Evolutionary conservation across 2,113 vertebrate genomes (phyloP).

Genomic region (Scartelaos histophorus): DNA sequence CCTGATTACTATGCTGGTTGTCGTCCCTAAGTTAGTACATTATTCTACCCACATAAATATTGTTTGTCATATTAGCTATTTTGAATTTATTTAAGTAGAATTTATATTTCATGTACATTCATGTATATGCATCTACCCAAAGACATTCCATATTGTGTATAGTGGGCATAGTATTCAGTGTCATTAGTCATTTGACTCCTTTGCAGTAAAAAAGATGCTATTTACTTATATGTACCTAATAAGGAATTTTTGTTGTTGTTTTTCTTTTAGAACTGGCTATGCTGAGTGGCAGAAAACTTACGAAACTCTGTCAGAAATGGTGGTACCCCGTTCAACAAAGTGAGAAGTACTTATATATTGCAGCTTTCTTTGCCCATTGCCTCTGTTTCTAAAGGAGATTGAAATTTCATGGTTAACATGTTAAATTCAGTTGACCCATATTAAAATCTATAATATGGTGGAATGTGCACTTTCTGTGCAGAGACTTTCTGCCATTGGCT

Average conservation of each 20-base stretch:
- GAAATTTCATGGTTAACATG: conserved; percentile 22
- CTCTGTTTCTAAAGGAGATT: conserved; percentile 1
- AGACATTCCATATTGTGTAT: background rate
- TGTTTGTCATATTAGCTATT: background rate
- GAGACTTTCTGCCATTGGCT: too few species aligned
- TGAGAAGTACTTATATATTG: conserved; percentile 69
- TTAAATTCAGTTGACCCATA: background rate
- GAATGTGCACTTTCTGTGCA: too few species aligned
- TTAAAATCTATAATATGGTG: background rate
- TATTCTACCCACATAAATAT: background rate
- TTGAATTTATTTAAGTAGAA: background rate
- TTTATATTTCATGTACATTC: background rate
- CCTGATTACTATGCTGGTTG: conserved; percentile 93
- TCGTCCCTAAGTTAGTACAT: conserved; percentile 94
- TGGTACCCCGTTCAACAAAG: conserved; percentile 97
- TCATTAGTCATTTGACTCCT: background rate
- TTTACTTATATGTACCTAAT: background rate
- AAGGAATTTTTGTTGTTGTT: background rate
- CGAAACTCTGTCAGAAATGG: conserved; percentile 96
- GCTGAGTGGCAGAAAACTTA: conserved; percentile 95
- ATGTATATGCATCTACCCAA: background rate
- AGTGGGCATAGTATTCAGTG: background rate
- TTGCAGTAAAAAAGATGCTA: background rate
- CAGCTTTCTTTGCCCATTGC: too few species aligned
- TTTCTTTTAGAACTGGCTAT: conserved; percentile 80